Conservation (phyloP, 2,888 invertebrate species). For the Thelaira solivaga region DNA sequence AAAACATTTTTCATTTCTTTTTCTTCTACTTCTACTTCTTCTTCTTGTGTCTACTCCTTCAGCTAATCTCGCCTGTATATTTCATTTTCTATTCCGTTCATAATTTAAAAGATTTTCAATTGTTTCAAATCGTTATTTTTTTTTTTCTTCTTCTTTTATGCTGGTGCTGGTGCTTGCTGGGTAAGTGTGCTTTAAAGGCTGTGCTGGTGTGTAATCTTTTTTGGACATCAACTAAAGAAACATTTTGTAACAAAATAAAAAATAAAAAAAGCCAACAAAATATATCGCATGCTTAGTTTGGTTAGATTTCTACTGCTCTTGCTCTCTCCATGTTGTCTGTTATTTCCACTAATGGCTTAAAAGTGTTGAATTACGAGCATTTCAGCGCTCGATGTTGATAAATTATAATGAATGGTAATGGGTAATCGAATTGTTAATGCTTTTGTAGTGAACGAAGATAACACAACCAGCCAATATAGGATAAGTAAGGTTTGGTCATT, state of each 20-base stretch:
- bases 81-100: constrained; percentile 51
- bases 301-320: neutral
- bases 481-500: constrained; percentile 10
- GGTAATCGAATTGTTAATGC: constrained; percentile 61
- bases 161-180: neutral
- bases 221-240: constrained; percentile 55
- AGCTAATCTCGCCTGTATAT: neutral
- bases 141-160: neutral
- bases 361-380: constrained; percentile 68
- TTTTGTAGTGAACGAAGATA: constrained; percentile 23
- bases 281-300: constrained; percentile 48
- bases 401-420: constrained; percentile 66
- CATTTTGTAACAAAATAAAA: neutral
- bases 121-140: constrained; percentile 51
- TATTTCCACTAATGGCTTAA: constrained; percentile 55
- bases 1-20: constrained; percentile 66
- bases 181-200: constrained; percentile 25
- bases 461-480: neutral
- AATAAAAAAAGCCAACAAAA: neutral
- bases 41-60: neutral
- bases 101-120: constrained; percentile 61
- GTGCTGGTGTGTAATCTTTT: constrained; percentile 54
- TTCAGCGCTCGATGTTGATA: constrained; percentile 68
- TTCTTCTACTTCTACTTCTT: neutral
- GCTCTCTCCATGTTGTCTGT: constrained; percentile 48